Conservation (phyloP, 2,797 vertebrate genomes). For the Australoheros facetus region DNA sequence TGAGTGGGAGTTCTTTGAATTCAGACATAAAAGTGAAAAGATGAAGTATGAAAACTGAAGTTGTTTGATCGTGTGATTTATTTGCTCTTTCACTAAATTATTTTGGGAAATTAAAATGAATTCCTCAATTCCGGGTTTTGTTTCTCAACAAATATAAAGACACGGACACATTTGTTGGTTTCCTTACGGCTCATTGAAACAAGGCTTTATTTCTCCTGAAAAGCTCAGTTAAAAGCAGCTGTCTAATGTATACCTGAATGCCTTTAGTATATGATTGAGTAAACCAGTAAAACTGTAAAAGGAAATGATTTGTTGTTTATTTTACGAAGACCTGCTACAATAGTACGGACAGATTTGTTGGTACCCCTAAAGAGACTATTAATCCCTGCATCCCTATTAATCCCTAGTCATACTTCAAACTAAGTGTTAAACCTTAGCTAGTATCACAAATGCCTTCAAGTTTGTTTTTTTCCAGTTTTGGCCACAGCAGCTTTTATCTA, state of each 20-base stretch:
- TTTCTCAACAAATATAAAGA: neutral
- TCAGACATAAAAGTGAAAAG: slow-evolving; percentile 72
- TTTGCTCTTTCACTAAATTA: slow-evolving; percentile 41
- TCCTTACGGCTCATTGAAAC: neutral
- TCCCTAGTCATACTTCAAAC: neutral
- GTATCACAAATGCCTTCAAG: no score
- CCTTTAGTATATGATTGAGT: neutral
- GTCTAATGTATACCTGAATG: neutral
- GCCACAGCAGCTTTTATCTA: no score
- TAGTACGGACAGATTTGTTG: neutral
- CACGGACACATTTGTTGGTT: neutral
- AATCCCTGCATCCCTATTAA: neutral
- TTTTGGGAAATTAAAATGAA: slow-evolving; percentile 42
- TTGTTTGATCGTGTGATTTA: slow-evolving; percentile 62
- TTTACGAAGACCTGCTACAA: neutral
- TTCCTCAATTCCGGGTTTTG: slow-evolving; percentile 41
- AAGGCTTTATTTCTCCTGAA: neutral
- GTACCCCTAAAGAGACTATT: neutral
- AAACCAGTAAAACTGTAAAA: neutral
- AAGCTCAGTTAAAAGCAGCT: neutral
- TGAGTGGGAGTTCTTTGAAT: slow-evolving; percentile 74
- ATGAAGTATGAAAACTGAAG: slow-evolving; percentile 55
- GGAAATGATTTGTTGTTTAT: no score
- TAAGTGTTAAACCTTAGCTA: no score
- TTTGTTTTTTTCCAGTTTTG: no score